Conservation (phyloP, 2,797 vertebrate species). For the Masticophis lateralis region DNA sequence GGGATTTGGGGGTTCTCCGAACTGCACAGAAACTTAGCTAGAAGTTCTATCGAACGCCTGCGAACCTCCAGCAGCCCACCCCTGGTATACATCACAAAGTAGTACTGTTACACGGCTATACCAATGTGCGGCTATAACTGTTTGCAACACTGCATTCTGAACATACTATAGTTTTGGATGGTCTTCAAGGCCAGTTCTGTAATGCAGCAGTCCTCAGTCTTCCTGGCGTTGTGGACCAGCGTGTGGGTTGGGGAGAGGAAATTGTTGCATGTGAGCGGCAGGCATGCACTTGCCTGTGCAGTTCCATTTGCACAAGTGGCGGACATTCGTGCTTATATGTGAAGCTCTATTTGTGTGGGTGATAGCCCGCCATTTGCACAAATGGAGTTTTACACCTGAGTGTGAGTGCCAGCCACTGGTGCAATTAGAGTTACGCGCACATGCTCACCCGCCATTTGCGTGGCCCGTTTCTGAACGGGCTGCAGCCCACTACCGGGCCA, state of each 20-base stretch:
- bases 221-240: neutral
- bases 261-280: neutral
- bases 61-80: no score
- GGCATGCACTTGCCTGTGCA: accelerated
- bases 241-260: neutral
- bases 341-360: neutral
- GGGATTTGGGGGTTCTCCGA: no score
- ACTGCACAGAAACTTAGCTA: no score
- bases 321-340: neutral
- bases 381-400: neutral
- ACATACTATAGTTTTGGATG: neutral
- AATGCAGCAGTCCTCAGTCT: neutral
- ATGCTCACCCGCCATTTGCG: neutral
- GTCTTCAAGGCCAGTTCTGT: neutral
- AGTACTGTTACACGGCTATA: neutral
- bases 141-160: neutral
- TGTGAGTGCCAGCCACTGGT: neutral
- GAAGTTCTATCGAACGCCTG: no score
- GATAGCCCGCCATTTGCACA: neutral
- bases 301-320: neutral
- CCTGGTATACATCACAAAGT: neutral
- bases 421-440: neutral
- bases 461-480: neutral
- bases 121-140: neutral
- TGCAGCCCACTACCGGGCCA: no score